phyloP scores from a whole-genome alignment of 2,888 invertebrate species.

The Eilema sororculum region DNA sequence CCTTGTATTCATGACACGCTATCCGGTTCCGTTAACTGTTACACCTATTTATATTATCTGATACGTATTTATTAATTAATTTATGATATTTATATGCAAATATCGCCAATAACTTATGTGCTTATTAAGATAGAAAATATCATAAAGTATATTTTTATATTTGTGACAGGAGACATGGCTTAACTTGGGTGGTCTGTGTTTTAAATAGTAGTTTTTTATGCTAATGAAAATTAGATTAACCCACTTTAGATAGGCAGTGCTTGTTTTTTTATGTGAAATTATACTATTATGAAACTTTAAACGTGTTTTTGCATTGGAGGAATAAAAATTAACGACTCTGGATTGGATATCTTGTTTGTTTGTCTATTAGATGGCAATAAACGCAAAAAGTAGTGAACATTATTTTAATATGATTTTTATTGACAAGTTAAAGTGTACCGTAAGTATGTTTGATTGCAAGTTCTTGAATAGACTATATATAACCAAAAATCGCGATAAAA shows the following conservation, averaged over 20 bases:
- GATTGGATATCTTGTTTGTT: too few relatives aligned
- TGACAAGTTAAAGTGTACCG: too few relatives aligned
- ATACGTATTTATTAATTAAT: neutral
- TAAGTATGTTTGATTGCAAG: too few relatives aligned
- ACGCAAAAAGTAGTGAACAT: too few relatives aligned
- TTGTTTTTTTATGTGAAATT: constrained; percentile 1
- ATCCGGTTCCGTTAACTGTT: constrained; percentile 15
- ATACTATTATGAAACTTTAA: too few relatives aligned
- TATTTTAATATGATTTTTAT: too few relatives aligned
- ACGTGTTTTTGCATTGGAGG: too few relatives aligned
- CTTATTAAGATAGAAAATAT: constrained; percentile 10
- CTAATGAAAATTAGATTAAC: constrained; percentile 11
- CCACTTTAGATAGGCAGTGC: neutral
- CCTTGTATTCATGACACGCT: constrained; percentile 16
- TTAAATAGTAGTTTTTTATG: constrained; percentile 12
- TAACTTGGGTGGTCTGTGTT: neutral
- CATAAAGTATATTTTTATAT: constrained; percentile 13
- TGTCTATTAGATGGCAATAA: too few relatives aligned
- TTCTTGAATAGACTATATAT: too few relatives aligned
- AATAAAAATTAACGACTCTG: too few relatives aligned
- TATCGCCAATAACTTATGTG: constrained; percentile 2
- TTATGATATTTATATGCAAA: constrained; percentile 13
- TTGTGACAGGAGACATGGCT: constrained; percentile 7
- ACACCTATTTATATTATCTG: constrained; percentile 4
- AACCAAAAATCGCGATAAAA: too few relatives aligned